Evolutionary conservation across 2,797 vertebrate species (phyloP), one percentile per base, ranked within the genome.

Genomic region (Semotilus atromaculatus): DNA sequence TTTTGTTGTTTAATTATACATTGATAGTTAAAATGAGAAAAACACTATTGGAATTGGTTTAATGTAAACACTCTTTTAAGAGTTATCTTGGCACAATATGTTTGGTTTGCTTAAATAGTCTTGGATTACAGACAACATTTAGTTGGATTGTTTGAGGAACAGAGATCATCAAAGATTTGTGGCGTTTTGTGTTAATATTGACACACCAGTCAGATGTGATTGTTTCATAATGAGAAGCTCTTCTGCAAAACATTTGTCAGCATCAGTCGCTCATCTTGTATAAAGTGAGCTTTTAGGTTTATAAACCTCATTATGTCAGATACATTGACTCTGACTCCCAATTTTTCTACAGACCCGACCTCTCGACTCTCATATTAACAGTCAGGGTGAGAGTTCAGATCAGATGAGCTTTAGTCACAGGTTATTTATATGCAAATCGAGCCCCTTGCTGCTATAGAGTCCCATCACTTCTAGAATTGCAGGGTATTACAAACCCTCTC

Each of bases 391-490:
- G 55, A 73, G 68, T 73, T 85, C 68, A 80, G 31, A 23, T 64
- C 21, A 18, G 76, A 80, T 80, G 83, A 71, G 40, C 76, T 85
- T 64, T 43, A 77, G 80, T 70, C 80, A 71, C 55, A 72, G 74
- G 73, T 64, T 58, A 79, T 85, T 85, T 81, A 77, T 78, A 78
- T 85, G 86, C 83, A 85, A 82, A 82, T 85, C 8, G 16, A 82
- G 36, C 66, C 55, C 26, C 80, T 84, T 31, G 74, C 51, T 77
- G 80, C 18, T 81, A 19, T 48, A 51, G n/a, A 64, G 71, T 53
- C 58, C 23, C 62, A 68, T 48, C 53, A 29, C 68, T 72, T 81
- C 38, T 45, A 38, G 66, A 68, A 43, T 36, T 4, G 72, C 31
- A 51, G 31, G 29, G 62, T 80, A 16, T 62, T 62, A 77, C 43